Conservation (phyloP, 1,140 invertebrate genomes). For the Fopius arisanus region DNA sequence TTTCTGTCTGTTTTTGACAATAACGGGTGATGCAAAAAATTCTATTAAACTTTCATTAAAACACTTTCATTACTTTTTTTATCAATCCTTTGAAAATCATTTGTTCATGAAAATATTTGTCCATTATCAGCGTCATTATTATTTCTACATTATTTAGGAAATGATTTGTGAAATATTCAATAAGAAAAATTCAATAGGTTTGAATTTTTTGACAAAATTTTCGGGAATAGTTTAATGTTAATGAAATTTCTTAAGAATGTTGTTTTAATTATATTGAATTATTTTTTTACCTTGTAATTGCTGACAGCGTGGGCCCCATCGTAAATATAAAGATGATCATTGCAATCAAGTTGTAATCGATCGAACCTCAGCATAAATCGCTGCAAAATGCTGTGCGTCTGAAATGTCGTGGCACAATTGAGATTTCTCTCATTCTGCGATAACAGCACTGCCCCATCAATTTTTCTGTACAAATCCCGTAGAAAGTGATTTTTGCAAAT, state of each 20-base stretch:
- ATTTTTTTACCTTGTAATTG: conserved; percentile 77
- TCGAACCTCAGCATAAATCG: conserved; percentile 92
- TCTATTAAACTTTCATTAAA: too few species aligned
- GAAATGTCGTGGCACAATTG: conserved; percentile 90
- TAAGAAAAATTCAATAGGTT: neutral
- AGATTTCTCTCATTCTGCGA: conserved; percentile 89
- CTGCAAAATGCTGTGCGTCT: conserved; percentile 91
- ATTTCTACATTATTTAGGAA: too few species aligned
- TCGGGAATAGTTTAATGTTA: neutral
- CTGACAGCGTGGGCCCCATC: conserved; percentile 90
- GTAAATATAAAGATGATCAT: conserved; percentile 91
- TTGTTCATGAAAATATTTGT: too few species aligned
- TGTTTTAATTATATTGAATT: neutral
- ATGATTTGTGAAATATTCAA: too few species aligned
- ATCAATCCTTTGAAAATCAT: too few species aligned
- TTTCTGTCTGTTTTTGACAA: too few species aligned
- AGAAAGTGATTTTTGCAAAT: conserved; percentile 88
- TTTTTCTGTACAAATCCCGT: conserved; percentile 85
- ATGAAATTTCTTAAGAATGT: neutral
- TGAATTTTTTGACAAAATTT: neutral
- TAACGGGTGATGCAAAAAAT: too few species aligned
- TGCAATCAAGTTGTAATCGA: conserved; percentile 83
- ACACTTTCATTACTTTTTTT: too few species aligned
- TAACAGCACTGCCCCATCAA: conserved; percentile 87
- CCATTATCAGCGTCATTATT: too few species aligned